Evolutionary conservation across 2,888 invertebrate genomes (phyloP), one percentile per base, ranked within the genome.

Genomic region (Hermaeophaga mercurialis): DNA sequence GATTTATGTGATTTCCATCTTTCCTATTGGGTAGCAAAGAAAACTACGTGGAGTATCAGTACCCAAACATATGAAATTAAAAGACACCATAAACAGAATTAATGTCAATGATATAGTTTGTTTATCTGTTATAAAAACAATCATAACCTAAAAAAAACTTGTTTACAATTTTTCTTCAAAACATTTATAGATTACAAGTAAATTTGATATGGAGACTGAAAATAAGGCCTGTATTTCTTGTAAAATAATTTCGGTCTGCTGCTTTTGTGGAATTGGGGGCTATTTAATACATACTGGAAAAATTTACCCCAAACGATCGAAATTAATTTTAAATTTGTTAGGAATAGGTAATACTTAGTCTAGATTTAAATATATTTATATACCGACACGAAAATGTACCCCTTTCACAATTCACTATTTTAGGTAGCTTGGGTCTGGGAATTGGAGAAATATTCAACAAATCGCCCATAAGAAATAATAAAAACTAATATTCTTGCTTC

Each of bases 381-480:
- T 36, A 5, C 9, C 3, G 1, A 6, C 1, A 36, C 17, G 1
- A 11, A 17, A 36, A 7, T 2, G 5, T 17, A 14, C 4, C 38
- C 43, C 50, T 54, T 49, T 59, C 17, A n/a, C n/a, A n/a, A n/a
- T n/a, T n/a, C n/a, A n/a, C n/a, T n/a, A n/a, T 72, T 74, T 64
- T 58, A 76, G 75, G 68, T 34, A 64, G 64, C 15, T 64, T 71
- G 38, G 63, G 64, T n/a, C 64, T 77, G 50, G 76, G 75, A 19
- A 52, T 75, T 39, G 71, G 73, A 43, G 76, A 75, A 70, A 66
- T 74, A 49, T 73, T 75, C 52, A 65, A 75, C 54, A 70, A 69
- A 62, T 74, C 73, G 52, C 73, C 75, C 46, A 73, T 75, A 52
- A 64, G 73, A 63, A 58, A 39, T 24, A 9, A 39, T 22, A 34